Percentiles rank a stretch among this genome's conserved stretches.
phyloP scores from a whole-genome alignment of 2,797 vertebrate genomes.

The Enteromius trimaculatus region DNA sequence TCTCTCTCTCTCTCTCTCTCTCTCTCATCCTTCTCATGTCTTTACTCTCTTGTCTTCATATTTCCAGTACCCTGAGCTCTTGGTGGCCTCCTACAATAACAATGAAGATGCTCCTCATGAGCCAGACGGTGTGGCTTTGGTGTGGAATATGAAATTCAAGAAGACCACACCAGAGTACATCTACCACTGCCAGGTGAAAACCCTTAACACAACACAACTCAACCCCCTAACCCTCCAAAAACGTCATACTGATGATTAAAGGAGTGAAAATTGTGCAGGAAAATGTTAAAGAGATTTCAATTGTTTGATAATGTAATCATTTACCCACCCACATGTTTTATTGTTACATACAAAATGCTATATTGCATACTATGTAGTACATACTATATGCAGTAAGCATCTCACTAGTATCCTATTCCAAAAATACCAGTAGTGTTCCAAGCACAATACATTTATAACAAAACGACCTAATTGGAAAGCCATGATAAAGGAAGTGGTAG shows the following conservation, averaged over 20 bases:
- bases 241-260: not conserved
- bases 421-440: not conserved
- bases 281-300: not conserved
- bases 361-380: not conserved
- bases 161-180: slow-evolving; percentile 96
- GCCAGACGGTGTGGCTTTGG: slow-evolving; percentile 92
- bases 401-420: not conserved
- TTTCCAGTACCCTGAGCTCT: slow-evolving; percentile 90
- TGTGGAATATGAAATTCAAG: slow-evolving; percentile 99
- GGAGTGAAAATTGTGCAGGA: not conserved
- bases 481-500: slow-evolving; percentile 24
- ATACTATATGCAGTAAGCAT: slow-evolving; percentile 1
- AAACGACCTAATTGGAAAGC: slow-evolving; percentile 28
- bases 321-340: not conserved
- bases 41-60: slow-evolving; percentile 24
- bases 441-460: slow-evolving; percentile 20
- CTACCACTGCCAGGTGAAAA: slow-evolving; percentile 95
- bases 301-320: not conserved
- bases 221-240: not conserved
- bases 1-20: slow-evolving; percentile 27
- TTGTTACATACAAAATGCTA: not conserved
- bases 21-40: slow-evolving; percentile 20
- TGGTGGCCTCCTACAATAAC: slow-evolving; percentile 97
- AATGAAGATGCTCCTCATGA: slow-evolving; percentile 97
- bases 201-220: not conserved